Percentiles rank a stretch among this genome's conserved stretches.
Evolutionary conservation across 1,140 invertebrate genomes (phyloP).

Genomic region (Cydia amplana): DNA sequence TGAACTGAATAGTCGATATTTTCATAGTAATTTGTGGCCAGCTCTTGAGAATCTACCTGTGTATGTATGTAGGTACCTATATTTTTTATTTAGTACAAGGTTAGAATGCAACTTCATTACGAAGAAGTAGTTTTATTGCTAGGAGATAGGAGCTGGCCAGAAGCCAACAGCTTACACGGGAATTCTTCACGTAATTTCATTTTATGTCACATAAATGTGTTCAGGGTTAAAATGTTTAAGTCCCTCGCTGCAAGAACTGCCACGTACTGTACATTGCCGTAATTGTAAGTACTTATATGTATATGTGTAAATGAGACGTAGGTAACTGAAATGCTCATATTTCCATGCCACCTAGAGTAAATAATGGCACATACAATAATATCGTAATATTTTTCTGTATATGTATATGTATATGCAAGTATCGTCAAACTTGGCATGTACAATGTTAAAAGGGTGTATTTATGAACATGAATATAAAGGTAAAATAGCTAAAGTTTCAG

Average conservation of each 20-base stretch:
- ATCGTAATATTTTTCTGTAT: too few relatives aligned
- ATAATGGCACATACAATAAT: too few relatives aligned
- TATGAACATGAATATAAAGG: constrained; percentile 26
- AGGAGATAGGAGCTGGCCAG: constrained; percentile 43
- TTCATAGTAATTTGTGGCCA: background rate
- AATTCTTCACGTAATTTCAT: constrained; percentile 63
- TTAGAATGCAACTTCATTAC: constrained; percentile 38
- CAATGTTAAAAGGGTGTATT: background rate
- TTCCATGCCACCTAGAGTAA: background rate
- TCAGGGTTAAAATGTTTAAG: constrained; percentile 48
- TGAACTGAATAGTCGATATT: background rate
- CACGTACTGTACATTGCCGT: constrained; percentile 21
- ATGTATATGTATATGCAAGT: too few relatives aligned
- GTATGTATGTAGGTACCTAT: background rate
- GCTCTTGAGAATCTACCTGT: background rate
- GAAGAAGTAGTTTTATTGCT: constrained; percentile 50
- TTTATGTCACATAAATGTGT: constrained; percentile 52
- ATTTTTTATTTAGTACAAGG: constrained; percentile 18
- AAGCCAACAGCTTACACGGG: constrained; percentile 54
- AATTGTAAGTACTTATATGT: background rate
- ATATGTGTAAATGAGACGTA: constrained; percentile 5
- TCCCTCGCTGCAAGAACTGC: constrained; percentile 34
- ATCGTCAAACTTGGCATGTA: background rate
- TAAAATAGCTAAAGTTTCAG: constrained; percentile 44
- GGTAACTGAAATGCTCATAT: background rate